These are phyloP conservation scores for Lasioglossum calceatum DNA, from an alignment of 2,888 invertebrate species.

Conservation along the genomic window DNA sequence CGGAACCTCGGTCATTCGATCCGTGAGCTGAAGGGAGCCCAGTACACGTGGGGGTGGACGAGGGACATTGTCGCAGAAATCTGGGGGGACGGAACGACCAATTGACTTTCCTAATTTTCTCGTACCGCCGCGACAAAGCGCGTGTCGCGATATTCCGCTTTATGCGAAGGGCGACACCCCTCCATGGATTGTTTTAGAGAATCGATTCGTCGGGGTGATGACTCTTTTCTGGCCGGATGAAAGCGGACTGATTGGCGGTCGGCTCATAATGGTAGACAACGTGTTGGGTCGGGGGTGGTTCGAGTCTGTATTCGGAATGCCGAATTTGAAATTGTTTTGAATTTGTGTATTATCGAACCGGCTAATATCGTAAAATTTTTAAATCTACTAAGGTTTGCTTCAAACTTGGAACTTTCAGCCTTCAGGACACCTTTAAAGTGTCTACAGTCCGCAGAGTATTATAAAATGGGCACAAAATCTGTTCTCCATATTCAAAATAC, in stretches of 20 bases:
- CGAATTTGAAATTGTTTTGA: not conserved
- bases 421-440: too few species aligned
- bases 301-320: not conserved
- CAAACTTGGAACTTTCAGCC: not conserved
- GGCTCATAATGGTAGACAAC: slow-evolving; percentile 9
- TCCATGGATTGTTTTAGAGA: slow-evolving; percentile 19
- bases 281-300: not conserved
- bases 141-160: slow-evolving; percentile 23
- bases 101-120: slow-evolving; percentile 71
- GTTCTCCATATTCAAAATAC: not conserved
- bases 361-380: not conserved
- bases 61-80: slow-evolving; percentile 58
- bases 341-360: not conserved
- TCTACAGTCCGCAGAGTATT: not conserved
- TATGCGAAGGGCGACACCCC: not conserved
- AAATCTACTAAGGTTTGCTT: not conserved
- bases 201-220: not conserved
- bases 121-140: slow-evolving; percentile 5
- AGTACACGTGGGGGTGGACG: slow-evolving; percentile 17
- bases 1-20: slow-evolving; percentile 59
- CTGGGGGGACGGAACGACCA: slow-evolving; percentile 43
- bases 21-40: slow-evolving; percentile 52
- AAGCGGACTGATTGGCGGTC: slow-evolving; percentile 26
- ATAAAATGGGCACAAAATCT: not conserved
- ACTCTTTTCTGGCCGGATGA: slow-evolving; percentile 5